Conservation (phyloP, 2,888 invertebrate species). For the Diloba caeruleocephala region DNA sequence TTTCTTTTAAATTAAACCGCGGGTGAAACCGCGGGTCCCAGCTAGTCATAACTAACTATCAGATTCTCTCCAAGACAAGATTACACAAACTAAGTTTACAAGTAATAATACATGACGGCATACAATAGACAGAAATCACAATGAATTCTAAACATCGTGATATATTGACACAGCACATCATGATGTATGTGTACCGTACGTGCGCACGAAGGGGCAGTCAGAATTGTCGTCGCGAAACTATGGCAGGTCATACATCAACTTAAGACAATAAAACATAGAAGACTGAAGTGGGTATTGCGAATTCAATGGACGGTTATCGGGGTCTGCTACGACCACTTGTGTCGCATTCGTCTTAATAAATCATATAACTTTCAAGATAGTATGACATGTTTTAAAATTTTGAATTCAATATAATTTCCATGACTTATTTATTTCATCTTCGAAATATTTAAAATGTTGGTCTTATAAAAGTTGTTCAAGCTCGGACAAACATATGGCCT, state of each 20-base stretch:
- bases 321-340: constrained; percentile 44
- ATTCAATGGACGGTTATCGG: constrained; percentile 45
- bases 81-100: constrained; percentile 10
- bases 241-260: constrained; percentile 55
- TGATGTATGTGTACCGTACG: constrained; percentile 46
- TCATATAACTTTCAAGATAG: constrained; percentile 34
- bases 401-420: not conserved
- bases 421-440: no score
- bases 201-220: constrained; percentile 46
- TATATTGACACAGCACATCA: constrained; percentile 37
- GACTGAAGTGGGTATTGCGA: constrained; percentile 46
- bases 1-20: no score
- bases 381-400: constrained; percentile 20
- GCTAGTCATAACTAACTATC: no score
- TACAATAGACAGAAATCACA: constrained; percentile 43
- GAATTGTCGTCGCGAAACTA: constrained; percentile 47
- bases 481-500: no score
- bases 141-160: constrained; percentile 43
- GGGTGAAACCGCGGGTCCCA: no score
- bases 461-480: no score
- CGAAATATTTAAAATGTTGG: no score
- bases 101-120: not conserved
- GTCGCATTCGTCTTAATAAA: constrained; percentile 46
- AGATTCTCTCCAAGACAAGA: no score
- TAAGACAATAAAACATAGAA: constrained; percentile 56